These are phyloP conservation scores for Conops quadrifasciatus DNA, from an alignment of 2,888 invertebrate genomes.

Conservation along the genomic window DNA sequence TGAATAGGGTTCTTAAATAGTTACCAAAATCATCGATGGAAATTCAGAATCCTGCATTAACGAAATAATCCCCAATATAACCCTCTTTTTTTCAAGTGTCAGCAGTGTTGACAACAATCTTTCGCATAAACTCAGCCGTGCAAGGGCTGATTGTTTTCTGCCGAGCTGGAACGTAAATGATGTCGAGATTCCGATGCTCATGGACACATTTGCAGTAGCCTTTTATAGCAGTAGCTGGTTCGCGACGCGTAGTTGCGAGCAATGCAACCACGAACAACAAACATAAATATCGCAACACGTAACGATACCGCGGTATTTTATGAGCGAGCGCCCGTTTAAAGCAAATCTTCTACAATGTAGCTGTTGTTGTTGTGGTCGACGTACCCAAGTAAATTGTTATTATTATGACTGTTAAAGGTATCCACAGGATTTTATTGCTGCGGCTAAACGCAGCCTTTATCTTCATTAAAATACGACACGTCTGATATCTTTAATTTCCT, in stretches of 20 bases:
- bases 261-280: background rate
- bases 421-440: slow-evolving; percentile 8
- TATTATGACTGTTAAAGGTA: too few relatives aligned
- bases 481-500: background rate
- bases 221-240: slow-evolving; percentile 5
- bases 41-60: too few relatives aligned
- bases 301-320: background rate
- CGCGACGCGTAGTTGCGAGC: slow-evolving; percentile 1
- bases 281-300: background rate
- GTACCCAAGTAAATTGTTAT: too few relatives aligned
- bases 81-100: too few relatives aligned
- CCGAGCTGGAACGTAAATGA: slow-evolving; percentile 23
- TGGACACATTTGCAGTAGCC: slow-evolving; percentile 19
- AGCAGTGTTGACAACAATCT: too few relatives aligned
- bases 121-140: slow-evolving; percentile 39
- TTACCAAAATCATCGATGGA: too few relatives aligned
- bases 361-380: background rate
- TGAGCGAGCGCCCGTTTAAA: background rate
- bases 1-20: too few relatives aligned
- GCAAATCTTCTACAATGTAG: background rate
- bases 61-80: too few relatives aligned
- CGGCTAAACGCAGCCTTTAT: background rate
- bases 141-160: slow-evolving; percentile 36
- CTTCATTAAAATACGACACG: too few relatives aligned
- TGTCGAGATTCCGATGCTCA: slow-evolving; percentile 30